Evolutionary conservation across 2,113 vertebrate species (phyloP).

Genomic region (Hippocampus zosterae): DNA sequence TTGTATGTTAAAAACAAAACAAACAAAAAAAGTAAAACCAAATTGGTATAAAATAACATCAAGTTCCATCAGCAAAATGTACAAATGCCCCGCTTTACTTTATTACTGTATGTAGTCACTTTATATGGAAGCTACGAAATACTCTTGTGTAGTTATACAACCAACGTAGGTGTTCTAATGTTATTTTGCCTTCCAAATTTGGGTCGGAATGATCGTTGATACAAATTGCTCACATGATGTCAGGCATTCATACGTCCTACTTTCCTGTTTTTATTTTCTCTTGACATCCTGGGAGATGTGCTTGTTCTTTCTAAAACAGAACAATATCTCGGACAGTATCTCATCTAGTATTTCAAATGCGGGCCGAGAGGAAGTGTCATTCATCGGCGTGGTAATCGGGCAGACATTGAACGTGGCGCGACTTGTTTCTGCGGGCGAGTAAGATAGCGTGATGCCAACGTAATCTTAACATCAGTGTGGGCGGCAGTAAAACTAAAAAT

Average conservation of each 20-base stretch:
- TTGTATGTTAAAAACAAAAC: neutral
- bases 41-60: neutral
- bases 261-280: neutral
- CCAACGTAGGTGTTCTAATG: constrained; percentile 6
- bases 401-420: neutral
- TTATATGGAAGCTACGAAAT: constrained; percentile 10
- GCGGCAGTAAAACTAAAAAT: neutral
- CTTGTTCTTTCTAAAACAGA: neutral
- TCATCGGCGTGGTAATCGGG: neutral
- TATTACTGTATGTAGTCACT: constrained; percentile 4
- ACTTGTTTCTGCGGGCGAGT: constrained; percentile 1
- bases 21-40: neutral
- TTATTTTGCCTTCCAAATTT: constrained; percentile 2
- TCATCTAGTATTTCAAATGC: neutral
- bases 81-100: neutral
- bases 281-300: neutral
- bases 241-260: neutral
- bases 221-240: neutral
- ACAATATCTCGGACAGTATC: neutral
- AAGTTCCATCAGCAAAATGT: neutral
- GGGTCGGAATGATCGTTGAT: neutral
- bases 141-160: constrained; percentile 1
- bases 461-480: neutral
- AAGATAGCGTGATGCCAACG: neutral
- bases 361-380: neutral